Conservation (phyloP, 2,888 invertebrate species). For the Amphipyra tragopoginis region DNA sequence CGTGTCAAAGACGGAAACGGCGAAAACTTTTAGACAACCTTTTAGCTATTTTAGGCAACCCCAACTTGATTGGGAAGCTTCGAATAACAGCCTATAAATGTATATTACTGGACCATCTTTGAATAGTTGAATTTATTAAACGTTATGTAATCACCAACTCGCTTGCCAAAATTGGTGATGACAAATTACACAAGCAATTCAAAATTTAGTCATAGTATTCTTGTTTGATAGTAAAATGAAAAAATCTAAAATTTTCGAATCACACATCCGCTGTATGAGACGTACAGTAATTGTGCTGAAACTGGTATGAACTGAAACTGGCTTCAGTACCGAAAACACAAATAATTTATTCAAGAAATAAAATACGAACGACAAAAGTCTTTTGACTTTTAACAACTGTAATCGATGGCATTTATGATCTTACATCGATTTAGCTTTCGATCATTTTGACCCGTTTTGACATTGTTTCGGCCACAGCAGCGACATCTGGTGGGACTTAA, state of each 20-base stretch:
- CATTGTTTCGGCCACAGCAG: too few relatives aligned
- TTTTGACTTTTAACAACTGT: too few relatives aligned
- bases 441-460: background rate
- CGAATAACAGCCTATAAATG: too few relatives aligned
- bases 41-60: too few relatives aligned
- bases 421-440: background rate
- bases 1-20: too few relatives aligned
- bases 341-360: conserved; percentile 28
- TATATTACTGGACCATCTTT: too few relatives aligned
- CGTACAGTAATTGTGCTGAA: conserved; percentile 20
- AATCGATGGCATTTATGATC: conserved; percentile 16
- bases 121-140: too few relatives aligned
- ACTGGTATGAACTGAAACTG: conserved; percentile 3
- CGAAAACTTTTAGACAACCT: too few relatives aligned
- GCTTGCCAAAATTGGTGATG: too few relatives aligned
- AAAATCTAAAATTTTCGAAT: conserved; percentile 15
- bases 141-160: too few relatives aligned
- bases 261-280: conserved; percentile 19
- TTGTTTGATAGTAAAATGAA: conserved; percentile 6
- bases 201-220: background rate
- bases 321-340: conserved; percentile 11
- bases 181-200: conserved; percentile 7
- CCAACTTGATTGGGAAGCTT: too few relatives aligned
- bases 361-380: conserved; percentile 2
- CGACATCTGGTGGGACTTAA: background rate